Evolutionary conservation across 2,888 invertebrate genomes (phyloP), one percentile per base, ranked within the genome.

Genomic region (Megamerina dolium): DNA sequence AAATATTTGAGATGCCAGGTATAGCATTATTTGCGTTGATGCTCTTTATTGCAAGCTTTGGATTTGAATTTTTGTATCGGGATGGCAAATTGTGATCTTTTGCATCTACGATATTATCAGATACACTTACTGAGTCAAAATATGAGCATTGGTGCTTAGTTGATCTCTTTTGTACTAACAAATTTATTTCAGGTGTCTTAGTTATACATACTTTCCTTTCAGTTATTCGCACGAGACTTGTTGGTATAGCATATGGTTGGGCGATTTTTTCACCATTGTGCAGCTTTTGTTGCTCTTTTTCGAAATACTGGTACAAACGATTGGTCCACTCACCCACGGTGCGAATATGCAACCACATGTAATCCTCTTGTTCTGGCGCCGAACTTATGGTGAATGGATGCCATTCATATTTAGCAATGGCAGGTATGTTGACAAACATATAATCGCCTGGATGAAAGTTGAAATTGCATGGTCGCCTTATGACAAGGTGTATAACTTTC

Each of bases 301-400:
- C 90, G 59, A 93, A 92, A 69, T 90, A 91, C 2, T 81, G 78
- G 63, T 90, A 86, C 1, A 94, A 74, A 1, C 86, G 78, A 66
- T 89, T 90, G 0, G 93, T 94, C 95, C 95, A 96, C 70, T 93
- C 83, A 2, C 95, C 95, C 4, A 91, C 91, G 0, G 86, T 92
- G 50, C 94, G 80, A 48, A 96, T 87, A 67, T 95, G 95, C 0
- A 95, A 76, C 89, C 92, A 93, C 70, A 95, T 81, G 61, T 88
- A 87, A 59, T 87, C 93, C 75, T 87, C 85, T 65, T 91, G 86
- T 68, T 95, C 94, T 0, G 95, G 95, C 6, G 94, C 92, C 58
- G 92, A 92, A 74, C 93, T 94, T 53, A 95, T 87, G 2, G 95
- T 95, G 62, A 96, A 94, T 0, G 95, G 94, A 77, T 95, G 95